Evolutionary conservation across 2,113 vertebrate genomes (phyloP).

Genomic region (Sorex araneus): DNA sequence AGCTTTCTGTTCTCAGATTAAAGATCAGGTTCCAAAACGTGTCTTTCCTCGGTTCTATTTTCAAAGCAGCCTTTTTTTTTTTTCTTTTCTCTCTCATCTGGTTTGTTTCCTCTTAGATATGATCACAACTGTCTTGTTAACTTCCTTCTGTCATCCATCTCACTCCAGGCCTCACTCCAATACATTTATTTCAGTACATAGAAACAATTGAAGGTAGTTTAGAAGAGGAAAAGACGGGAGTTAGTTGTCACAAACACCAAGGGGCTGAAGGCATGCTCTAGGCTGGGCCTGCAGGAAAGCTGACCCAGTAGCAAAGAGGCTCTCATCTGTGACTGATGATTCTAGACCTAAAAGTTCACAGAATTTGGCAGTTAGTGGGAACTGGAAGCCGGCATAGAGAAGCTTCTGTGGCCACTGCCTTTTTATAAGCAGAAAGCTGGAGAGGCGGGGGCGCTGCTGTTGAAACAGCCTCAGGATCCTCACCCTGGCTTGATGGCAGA

Average conservation of each 20-base stretch:
- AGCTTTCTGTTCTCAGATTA: neutral
- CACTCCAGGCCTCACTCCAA: neutral
- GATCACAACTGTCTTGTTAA: neutral
- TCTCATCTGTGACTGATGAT: neutral
- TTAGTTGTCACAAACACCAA: neutral
- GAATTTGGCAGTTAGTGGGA: neutral
- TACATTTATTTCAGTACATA: neutral
- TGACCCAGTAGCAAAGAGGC: neutral
- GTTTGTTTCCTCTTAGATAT: conserved; percentile 33
- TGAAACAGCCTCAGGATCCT: neutral
- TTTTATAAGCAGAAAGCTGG: too few relatives aligned
- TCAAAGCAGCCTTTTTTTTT: conserved; percentile 4
- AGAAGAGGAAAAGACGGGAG: conserved; percentile 17
- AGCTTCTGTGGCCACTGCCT: neutral
- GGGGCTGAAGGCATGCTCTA: neutral
- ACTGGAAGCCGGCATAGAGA: neutral
- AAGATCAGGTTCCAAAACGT: conserved; percentile 33
- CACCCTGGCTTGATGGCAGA: neutral
- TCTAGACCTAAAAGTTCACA: neutral
- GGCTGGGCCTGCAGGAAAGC: neutral
- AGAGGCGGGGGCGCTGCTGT: neutral
- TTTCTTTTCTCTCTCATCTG: neutral
- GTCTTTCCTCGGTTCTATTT: neutral
- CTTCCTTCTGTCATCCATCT: conserved; percentile 24
- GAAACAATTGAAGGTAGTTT: neutral